Base-by-base conservation (phyloP, 2,888 invertebrate species). In the Brachypterus glaber region DNA sequence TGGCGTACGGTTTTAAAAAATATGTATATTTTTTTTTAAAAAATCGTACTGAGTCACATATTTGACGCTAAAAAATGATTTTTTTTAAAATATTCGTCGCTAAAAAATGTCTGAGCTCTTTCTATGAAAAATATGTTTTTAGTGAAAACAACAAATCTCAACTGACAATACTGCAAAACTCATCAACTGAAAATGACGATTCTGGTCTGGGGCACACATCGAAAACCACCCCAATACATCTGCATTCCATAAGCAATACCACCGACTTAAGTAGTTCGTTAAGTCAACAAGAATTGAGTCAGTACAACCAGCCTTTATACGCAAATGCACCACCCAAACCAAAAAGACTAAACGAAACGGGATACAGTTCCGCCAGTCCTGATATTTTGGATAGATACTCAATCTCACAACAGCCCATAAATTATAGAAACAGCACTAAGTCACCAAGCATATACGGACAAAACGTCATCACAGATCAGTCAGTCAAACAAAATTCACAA, bases 321-420 rank as follows among this genome's bases (percentile, higher is more conserved):
- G 89, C 86, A 1, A 90, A 90, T 64, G 89, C 90, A 2, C 89
- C 89, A 8, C 89, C 90, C 1, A 90, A 90, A 59, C 89, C 90
- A 0, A 70, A 86, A 56, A 73, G 89, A 36, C 74, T 85, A 21
- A 83, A 79, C 45, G 84, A 85, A 54, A 73, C 73, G 7, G 77
- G 80, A 24, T 83, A 82, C 51, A 79, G 80, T 30, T 82, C 84
- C 3, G 81, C 82, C 1, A 81, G 82, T 52, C 79, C 81, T 25
- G 82, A 82, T 49, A 50, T 59, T 26, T 43, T 59, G 58, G 68
- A 71, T 53, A 66, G 68, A 49, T 66, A 70, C 63, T 67, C 62
- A 35, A 63, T 62, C 39, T 44, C 44, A 7, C 47, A 49, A 13
- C 29, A 43, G n/a, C 24, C 29, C 27, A 24, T 38, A 8, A 30